Percentiles rank a stretch among this genome's conserved stretches.
Conservation (phyloP, 2,113 vertebrate species). For the Anser cygnoides region DNA sequence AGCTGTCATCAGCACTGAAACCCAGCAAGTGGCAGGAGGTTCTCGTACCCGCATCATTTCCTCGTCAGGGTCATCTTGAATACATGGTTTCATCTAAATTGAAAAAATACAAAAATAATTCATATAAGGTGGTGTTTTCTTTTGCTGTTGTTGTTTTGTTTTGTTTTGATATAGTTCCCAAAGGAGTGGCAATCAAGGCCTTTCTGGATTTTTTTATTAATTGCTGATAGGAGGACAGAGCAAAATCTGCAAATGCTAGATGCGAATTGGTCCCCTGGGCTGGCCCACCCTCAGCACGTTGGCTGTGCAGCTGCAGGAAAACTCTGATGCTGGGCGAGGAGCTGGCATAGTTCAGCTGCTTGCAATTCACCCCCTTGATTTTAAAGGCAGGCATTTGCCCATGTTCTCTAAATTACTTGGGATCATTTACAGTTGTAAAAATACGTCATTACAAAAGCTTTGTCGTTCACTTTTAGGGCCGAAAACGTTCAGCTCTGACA, state of each 20-base stretch:
- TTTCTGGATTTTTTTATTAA: background rate
- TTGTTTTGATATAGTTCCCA: background rate
- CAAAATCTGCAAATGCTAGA: background rate
- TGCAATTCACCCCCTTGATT: background rate
- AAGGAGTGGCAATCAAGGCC: background rate
- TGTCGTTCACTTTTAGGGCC: conserved; percentile 36
- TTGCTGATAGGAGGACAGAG: background rate
- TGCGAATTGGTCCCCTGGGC: background rate
- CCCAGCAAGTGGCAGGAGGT: background rate
- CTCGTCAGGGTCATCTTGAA: background rate
- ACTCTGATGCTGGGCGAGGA: background rate
- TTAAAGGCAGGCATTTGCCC: background rate
- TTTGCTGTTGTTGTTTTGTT: too few species aligned
- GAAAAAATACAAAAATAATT: background rate
- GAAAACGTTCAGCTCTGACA: conserved; percentile 35
- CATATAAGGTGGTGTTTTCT: background rate
- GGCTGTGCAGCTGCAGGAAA: background rate
- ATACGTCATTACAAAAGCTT: conserved; percentile 27
- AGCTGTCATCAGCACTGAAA: background rate
- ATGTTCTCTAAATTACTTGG: conserved; percentile 26
- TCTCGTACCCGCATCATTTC: background rate
- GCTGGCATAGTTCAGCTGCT: background rate
- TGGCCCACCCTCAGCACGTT: background rate
- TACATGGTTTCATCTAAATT: background rate
- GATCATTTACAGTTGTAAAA: conserved; percentile 49